These are phyloP conservation scores for Drosophila vallismaia DNA, from an alignment of 2,888 invertebrate species.

Conservation along the genomic window DNA sequence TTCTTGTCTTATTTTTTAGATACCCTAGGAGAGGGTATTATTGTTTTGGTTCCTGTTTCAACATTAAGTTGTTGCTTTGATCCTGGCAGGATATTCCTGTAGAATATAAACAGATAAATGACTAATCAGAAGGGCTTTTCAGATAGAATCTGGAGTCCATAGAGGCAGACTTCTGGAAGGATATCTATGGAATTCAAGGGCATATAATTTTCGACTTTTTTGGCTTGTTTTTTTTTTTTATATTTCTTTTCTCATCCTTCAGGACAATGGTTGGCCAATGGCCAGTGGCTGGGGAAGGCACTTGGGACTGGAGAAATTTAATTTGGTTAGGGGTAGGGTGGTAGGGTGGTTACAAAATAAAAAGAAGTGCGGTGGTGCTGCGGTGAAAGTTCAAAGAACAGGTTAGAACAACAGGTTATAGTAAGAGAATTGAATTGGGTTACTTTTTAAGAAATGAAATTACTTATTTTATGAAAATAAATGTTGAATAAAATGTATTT, in stretches of 20 bases:
- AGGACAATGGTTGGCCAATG: slow-evolving; percentile 16
- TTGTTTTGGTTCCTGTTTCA: background rate
- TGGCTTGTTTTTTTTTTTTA: background rate
- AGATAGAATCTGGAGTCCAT: too few relatives aligned
- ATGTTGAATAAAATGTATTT: too few relatives aligned
- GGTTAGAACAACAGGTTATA: background rate
- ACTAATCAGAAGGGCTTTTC: too few relatives aligned
- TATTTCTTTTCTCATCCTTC: background rate
- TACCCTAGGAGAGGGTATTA: background rate
- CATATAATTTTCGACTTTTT: background rate
- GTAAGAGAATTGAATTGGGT: slow-evolving; percentile 1
- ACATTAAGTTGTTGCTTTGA: too few relatives aligned
- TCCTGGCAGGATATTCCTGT: too few relatives aligned
- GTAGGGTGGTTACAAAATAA: background rate
- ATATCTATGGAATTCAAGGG: background rate
- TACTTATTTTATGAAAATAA: too few relatives aligned
- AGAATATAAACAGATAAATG: too few relatives aligned
- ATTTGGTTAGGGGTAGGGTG: slow-evolving; percentile 6
- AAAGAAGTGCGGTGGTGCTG: background rate
- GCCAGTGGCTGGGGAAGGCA: background rate
- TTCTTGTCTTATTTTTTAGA: slow-evolving; percentile 1
- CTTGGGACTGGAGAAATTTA: slow-evolving; percentile 24
- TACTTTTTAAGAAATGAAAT: background rate
- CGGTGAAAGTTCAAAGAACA: background rate
- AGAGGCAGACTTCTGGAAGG: too few relatives aligned